Evolutionary conservation across 2,888 invertebrate species (phyloP), one percentile per base, ranked within the genome.

Genomic region (Scaptomyza reducta): DNA sequence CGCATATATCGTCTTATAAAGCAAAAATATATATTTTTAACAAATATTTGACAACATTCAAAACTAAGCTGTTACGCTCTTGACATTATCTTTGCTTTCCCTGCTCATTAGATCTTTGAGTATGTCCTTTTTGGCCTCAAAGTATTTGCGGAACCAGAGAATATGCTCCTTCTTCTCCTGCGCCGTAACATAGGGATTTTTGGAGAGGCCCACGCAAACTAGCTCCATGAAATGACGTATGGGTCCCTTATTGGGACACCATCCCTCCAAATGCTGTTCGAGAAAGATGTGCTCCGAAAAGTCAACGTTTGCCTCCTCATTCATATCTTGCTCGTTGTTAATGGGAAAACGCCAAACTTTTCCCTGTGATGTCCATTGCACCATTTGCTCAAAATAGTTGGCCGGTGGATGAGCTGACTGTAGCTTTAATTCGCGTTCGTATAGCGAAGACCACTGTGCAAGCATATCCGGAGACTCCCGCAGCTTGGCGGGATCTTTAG

Each of bases 271-370:
- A 89, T 97, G 95, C 14, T 94, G 93, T 69, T 99, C 98, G 11
- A 99, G 92, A 91, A 99, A 98, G 27, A 99, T 94, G 90, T 99
- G 99, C 77, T 99, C 98, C 0, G 97, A 95, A 91, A 99, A 99
- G 78, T 96, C 95, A 0, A 95, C 94, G 13, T 94, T 92, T 69
- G 94, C 94, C 77, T 95, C 94, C 56, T 94, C 94, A 69, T 92
- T 92, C 88, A 96, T 90, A 55, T 95, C 98, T 93, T 97, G 96
- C 92, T 99, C 99, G 93, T 99, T 99, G 91, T 99, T 94, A 70
- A 99, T 97, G 1, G 99, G 99, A 90, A 98, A 99, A 75, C 95
- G 95, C 99, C 99, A 99, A 13, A 99, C 91, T 92, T 98, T 98
- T 42, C 97, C 98, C 90, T 97, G 95, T 58, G 97, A 95, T 0